Evolutionary conservation across 2,113 vertebrate genomes (phyloP).

Genomic region (Chaetodon auriga): DNA sequence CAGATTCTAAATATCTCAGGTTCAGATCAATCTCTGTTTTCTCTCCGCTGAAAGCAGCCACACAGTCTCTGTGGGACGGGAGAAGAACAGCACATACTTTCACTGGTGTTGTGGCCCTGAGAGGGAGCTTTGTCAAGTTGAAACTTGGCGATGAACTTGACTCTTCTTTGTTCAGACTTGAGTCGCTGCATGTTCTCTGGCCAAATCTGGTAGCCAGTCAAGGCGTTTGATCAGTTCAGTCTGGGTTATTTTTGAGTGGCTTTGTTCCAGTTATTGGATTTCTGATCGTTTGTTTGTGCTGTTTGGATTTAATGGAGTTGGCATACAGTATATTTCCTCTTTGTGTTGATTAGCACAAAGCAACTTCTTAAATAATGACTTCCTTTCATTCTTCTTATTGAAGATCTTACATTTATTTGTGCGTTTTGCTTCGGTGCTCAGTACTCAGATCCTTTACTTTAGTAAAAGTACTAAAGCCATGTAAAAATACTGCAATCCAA

Average conservation of each 20-base stretch:
- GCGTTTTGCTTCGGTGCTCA: background rate
- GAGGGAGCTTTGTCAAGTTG: background rate
- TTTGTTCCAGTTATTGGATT: constrained; percentile 11
- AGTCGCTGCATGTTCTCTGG: background rate
- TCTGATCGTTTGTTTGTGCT: background rate
- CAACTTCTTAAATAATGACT: background rate
- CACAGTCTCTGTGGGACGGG: rapidly evolving
- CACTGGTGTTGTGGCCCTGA: background rate
- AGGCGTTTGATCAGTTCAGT: background rate
- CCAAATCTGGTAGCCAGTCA: background rate
- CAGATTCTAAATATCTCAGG: constrained; percentile 60
- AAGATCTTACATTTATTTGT: background rate
- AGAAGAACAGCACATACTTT: background rate
- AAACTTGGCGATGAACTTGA: background rate
- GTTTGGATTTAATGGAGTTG: background rate
- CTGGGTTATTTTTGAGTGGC: background rate
- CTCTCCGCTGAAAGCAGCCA: constrained; percentile 22
- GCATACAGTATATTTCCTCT: background rate
- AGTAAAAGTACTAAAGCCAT: background rate
- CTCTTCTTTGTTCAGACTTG: background rate
- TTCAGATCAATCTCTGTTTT: constrained; percentile 33
- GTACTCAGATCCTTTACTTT: no score
- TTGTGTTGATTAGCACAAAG: background rate
- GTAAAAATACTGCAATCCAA: background rate
- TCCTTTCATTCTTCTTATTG: background rate